Evolutionary conservation across 2,113 vertebrate genomes (phyloP), one percentile per base, ranked within the genome.

Genomic region (Zosterops borbonicus): DNA sequence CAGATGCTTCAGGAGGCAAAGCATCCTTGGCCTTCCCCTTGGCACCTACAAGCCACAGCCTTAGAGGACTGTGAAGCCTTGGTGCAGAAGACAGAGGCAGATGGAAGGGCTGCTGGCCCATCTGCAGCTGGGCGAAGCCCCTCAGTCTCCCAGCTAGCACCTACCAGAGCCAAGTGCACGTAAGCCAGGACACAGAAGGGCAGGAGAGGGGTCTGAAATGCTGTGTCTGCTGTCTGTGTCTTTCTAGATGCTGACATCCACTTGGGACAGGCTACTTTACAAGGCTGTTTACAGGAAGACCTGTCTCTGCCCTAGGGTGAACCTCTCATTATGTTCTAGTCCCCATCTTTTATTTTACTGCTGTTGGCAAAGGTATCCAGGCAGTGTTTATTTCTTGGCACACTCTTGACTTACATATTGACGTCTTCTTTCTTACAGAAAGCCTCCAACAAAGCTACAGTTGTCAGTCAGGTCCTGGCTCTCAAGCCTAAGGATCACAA

Each of bases 11-110:
- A 39, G 1, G 0, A n/a, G 22, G 7, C 25, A 33, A 41, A 64
- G 37, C 14, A 44, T 22, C 59, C 31, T 37, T 10, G 12, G n/a
- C n/a, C 58, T 18, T 67, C 44, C 39, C 24, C 27, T 56, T 53
- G 25, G 35, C 4, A 3, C 18, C 14, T 25, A 41, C 55, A 41
- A 31, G 47, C 37, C n/a, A 29, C 37, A 65, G 60, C 31, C 49
- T n/a, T 22, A 12, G 39, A 14, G 35, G 55, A 41, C 14, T 12
- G 7, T 3, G 24, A 65, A 58, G 56, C 35, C 27, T 19, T 41
- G 31, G 14, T 0, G 1, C 2, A 2, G 39, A 56, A 53, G 41
- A 50, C 25, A 28, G 41, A 39, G 27, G 18, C 0, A 1, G 52
- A 10, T 3, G 24, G 67, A 70, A n/a, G 23, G n/a, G 17, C 62